Percentiles rank a stretch among this genome's conserved stretches.
Conservation (phyloP, 2,888 invertebrate species). For the Cantharis rufa region DNA sequence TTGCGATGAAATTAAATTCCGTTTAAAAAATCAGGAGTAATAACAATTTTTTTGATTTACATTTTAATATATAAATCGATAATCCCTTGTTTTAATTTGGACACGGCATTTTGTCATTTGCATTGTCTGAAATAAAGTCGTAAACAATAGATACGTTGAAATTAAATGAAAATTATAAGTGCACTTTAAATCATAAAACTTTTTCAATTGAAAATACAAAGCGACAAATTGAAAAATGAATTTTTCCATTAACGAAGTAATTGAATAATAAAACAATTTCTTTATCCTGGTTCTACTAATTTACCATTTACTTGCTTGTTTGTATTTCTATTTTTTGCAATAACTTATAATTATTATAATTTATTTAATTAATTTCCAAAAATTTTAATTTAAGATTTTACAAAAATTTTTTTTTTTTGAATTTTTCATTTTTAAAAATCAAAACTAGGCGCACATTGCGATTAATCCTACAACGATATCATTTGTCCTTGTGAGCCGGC, state of each 20-base stretch:
- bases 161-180: background rate
- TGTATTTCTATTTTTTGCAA: background rate
- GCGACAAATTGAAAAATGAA: background rate
- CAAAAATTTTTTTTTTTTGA: no score
- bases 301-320: background rate
- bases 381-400: no score
- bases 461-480: no score
- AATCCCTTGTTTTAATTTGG: background rate
- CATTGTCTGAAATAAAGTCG: background rate
- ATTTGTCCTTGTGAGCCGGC: background rate
- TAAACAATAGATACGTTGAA: background rate
- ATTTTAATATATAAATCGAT: background rate
- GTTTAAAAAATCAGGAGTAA: background rate
- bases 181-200: constrained; percentile 4
- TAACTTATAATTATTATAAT: no score
- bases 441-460: background rate
- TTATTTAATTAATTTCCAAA: no score
- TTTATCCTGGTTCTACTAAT: background rate
- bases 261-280: background rate
- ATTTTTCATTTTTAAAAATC: no score
- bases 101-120: background rate
- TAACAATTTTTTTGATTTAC: background rate
- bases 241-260: background rate
- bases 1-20: background rate
- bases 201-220: background rate